Base-by-base conservation (phyloP, 2,113 vertebrate species). In the Hypanus sabinus region DNA sequence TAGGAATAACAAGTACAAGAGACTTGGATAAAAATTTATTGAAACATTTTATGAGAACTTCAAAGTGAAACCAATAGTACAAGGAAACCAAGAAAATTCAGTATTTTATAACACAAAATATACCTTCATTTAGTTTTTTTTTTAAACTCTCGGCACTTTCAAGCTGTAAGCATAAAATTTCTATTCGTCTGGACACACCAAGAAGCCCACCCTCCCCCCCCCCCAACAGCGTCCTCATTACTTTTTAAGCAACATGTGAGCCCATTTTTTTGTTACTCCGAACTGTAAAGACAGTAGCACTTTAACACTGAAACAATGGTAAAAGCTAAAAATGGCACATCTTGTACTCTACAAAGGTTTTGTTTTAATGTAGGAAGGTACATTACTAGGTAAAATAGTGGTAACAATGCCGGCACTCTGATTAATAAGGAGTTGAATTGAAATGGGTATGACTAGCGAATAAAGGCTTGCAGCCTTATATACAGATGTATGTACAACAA, bases 401-500 rank as follows among this genome's bases (percentile, higher is more conserved):
- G 90, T 93, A 93, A 93, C 90, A n/a, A 71, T 93, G 90, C 36
- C 68, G 90, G 90, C 65, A 93, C 33, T 93, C 33, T 73, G 68
- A 68, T 93, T 93, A 93, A 93, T 93, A 93, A n/a, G 90, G 36
- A 73, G 62, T 73, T 93, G 90, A 46, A 36, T 97, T 97, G 97
- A 98, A 97, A 97, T 97, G 97, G 95, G 96, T 96, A 96, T 94
- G 95, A 96, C 95, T 96, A 95, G 95, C 33, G 36, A 93, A 93
- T 22, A 46, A 93, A 95, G 95, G 85, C 95, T 95, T 94, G 95
- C 94, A 94, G 94, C 95, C 96, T 94, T 98, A 97, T 98, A 98
- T 98, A 99, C 98, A 99, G 95, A 97, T 96, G 97, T 98, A 98
- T 99, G 94, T 98, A 98, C 97, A 98, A 95, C 96, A 96, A 98